Evolutionary conservation across 2,113 vertebrate genomes (phyloP), one percentile per base, ranked within the genome.

Genomic region (Odocoileus hemionus): DNA sequence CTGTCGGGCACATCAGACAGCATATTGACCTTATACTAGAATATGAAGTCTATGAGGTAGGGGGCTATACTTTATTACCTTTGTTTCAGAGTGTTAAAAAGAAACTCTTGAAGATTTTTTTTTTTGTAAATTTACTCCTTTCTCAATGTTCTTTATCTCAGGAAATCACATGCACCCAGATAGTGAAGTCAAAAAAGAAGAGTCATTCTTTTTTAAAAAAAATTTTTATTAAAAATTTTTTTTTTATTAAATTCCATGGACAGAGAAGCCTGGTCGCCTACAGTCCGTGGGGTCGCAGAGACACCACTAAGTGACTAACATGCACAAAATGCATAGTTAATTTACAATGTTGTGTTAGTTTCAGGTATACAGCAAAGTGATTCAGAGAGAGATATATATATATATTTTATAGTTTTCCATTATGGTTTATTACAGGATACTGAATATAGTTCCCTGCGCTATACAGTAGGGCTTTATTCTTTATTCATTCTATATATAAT

Each of bases 11-110:
- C 21, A 28, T 85, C 43, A 54, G 43, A n/a, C 33, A 91, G 86
- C 23, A 60, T 36, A 12, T 43, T 19, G 57, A 90, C 43, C 50
- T 16, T 36, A 86, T 54, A 52, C 28, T 78, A 57, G 33, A 26
- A 78, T 28, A 43, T 67, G 50, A 85, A 52, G 21, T 89, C 93
- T 14, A 50, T 50, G 43, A 89, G 25, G 47, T 33, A 78, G 33
- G 47, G 21, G 23, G 5, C 30, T 78, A 21, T 50, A 33, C 47
- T 85, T 57, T 33, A 54, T 87, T 86, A 87, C 28, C 45, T 64
- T 92, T 85, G 15, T 43, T 43, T 26, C 78, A 67, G 67, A 89
- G 33, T 64, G 84, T 95, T 36, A n/a, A 89, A 93, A 95, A 67
- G 7, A 82, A 93, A 61, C 36, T 84, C 54, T 86, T 88, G 39